Evolutionary conservation across 2,888 invertebrate genomes (phyloP).

Genomic region (Drosophila flavopinicola): DNA sequence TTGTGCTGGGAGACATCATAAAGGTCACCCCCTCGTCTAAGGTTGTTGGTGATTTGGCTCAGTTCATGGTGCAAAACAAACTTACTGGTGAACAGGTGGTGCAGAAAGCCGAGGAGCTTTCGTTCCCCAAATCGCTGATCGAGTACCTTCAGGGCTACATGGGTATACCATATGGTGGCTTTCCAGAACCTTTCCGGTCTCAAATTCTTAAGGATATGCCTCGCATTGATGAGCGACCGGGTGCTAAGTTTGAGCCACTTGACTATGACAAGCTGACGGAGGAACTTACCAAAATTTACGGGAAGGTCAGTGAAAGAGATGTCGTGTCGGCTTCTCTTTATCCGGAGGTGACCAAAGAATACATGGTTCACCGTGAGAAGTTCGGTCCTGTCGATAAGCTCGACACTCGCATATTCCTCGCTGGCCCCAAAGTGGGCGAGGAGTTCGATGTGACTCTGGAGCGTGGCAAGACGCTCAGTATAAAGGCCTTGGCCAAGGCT

Average conservation of each 20-base stretch:
- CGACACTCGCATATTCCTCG: constrained; percentile 97
- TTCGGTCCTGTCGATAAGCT: constrained; percentile 82
- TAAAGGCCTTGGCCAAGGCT: too few species aligned
- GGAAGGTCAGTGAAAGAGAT: constrained; percentile 90
- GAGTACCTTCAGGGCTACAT: constrained; percentile 98
- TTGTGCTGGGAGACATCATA: constrained; percentile 97
- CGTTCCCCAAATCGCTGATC: constrained; percentile 98
- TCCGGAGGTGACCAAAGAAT: too few species aligned
- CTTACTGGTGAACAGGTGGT: constrained; percentile 92
- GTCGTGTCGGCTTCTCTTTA: constrained; percentile 94
- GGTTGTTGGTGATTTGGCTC: constrained; percentile 99
- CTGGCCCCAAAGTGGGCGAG: constrained; percentile 94
- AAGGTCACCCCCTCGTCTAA: constrained; percentile 99
- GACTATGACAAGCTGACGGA: too few species aligned
- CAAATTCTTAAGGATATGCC: constrained; percentile 88
- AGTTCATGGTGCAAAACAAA: constrained; percentile 99
- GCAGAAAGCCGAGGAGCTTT: constrained; percentile 95
- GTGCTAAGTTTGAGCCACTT: constrained; percentile 86
- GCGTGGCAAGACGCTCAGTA: constrained; percentile 71
- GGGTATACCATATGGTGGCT: constrained; percentile 92
- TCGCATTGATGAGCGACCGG: constrained; percentile 95
- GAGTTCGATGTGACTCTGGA: constrained; percentile 96
- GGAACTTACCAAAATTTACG: constrained; percentile 87
- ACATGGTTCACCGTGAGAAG: too few species aligned
- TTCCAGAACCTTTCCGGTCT: too few species aligned